Base-by-base conservation (phyloP, 2,888 invertebrate species). In the Agrenia bidenticulata region DNA sequence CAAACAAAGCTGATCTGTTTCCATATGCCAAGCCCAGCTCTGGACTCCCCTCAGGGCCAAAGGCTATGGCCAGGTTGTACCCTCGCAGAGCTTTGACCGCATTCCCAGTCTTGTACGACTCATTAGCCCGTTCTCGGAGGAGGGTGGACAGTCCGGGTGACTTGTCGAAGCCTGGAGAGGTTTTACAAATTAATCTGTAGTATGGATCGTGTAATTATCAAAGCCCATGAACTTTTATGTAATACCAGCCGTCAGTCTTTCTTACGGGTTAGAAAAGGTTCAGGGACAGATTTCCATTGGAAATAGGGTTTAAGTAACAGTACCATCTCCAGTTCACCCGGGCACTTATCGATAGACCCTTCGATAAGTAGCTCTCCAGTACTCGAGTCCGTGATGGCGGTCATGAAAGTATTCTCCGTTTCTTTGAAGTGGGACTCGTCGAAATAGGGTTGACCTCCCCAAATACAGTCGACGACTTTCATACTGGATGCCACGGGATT, bases 1-100 rank as follows among this genome's bases (percentile, higher is more conserved):
- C 21, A 41, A 70, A 62, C 2, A 71, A 50, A 51, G 64, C 63
- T 9, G 68, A 58, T 32, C 71, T 23, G 26, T 71, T 71, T 51
- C 62, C 71, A 57, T 59, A 66, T 13, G 71, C 71, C 27, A 71
- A 27, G 11, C 58, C 66, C 13, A 68, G 53, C 23, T 68, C 66
- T 5, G 63, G 42, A 27, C 61, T 61, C n/a, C 60, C 58, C 9
- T 60, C 42, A 9, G 45, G 62, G 9, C 61, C 66, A 58, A 71
- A 71, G 24, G 60, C 55, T 1, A 71, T 39, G 15, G 71, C 68
- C 23, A 71, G 50, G 53, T 71, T 71, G 42, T 63, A 71, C 0
- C 62, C 66, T 19, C 68, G 64, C 2, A 71, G 61, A 2, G 68
- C 71, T 63, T 61, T 69, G 21, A 50, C 23, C 7, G 17, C 37